Evolutionary conservation across 2,888 invertebrate genomes (phyloP).

Genomic region (Diachrysia chrysitis): DNA sequence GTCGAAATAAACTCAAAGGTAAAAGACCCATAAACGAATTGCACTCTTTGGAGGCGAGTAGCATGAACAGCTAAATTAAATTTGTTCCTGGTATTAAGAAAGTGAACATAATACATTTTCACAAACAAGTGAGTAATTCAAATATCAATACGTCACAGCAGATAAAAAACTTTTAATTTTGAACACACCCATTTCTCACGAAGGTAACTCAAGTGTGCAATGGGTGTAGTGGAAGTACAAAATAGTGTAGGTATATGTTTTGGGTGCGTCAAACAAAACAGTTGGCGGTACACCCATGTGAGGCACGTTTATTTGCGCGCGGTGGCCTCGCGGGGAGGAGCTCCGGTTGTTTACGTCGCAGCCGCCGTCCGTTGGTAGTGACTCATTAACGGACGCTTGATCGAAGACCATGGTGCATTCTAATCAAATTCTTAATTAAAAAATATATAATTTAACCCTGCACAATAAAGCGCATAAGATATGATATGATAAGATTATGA

Average conservation of each 20-base stretch:
- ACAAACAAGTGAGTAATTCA: not conserved
- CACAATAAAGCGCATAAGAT: too few relatives aligned
- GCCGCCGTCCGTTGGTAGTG: constrained; percentile 66
- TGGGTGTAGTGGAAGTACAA: constrained; percentile 20
- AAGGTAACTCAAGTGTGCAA: constrained; percentile 12
- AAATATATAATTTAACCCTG: too few relatives aligned
- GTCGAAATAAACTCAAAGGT: too few relatives aligned
- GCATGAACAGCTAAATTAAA: too few relatives aligned
- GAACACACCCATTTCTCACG: not conserved
- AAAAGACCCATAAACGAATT: too few relatives aligned
- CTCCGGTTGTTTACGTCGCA: constrained; percentile 78
- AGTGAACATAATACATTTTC: too few relatives aligned
- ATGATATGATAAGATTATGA: too few relatives aligned
- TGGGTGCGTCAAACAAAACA: constrained; percentile 66
- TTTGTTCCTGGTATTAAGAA: too few relatives aligned
- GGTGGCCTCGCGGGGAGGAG: constrained; percentile 75
- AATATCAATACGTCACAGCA: not conserved
- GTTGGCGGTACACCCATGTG: constrained; percentile 74
- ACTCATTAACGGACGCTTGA: constrained; percentile 78
- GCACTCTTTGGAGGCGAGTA: too few relatives aligned
- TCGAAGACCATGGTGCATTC: constrained; percentile 65
- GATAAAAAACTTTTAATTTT: not conserved
- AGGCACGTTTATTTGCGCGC: constrained; percentile 80
- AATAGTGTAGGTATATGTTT: constrained; percentile 43
- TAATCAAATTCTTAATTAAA: constrained; percentile 63